Evolutionary conservation across 1,140 invertebrate species (phyloP).

Genomic region (Frieseomelitta varia): DNA sequence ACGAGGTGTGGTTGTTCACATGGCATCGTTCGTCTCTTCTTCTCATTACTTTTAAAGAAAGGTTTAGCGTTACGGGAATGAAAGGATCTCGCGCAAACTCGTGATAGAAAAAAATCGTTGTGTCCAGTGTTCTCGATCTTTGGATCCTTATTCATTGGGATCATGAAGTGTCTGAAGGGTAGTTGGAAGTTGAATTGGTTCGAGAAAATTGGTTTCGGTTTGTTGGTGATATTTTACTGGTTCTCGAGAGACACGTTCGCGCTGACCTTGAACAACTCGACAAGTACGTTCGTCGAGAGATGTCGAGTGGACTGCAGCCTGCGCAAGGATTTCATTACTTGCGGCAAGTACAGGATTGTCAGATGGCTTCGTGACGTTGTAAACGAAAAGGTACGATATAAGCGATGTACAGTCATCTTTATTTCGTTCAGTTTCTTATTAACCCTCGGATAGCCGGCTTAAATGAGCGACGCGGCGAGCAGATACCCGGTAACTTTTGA

Average conservation of each 20-base stretch:
- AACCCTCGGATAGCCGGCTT: no score
- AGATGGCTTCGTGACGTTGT: slow-evolving; percentile 71
- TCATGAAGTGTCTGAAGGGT: slow-evolving; percentile 20
- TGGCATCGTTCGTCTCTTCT: no score
- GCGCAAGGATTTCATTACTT: slow-evolving; percentile 63
- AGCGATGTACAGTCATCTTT: neutral
- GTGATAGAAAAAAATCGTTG: neutral
- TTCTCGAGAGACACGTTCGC: neutral
- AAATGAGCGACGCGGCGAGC: no score
- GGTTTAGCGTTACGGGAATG: neutral
- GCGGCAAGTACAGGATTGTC: slow-evolving; percentile 71
- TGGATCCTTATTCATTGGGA: neutral
- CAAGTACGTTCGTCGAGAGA: slow-evolving; percentile 74
- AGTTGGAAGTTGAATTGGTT: neutral
- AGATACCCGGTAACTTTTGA: no score
- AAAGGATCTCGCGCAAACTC: neutral
- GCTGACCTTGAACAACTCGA: slow-evolving; percentile 45
- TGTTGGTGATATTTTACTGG: slow-evolving; percentile 14
- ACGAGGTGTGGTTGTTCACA: neutral
- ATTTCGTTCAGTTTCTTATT: neutral
- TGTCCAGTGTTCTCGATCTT: neutral
- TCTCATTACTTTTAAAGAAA: neutral
- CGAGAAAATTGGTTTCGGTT: slow-evolving; percentile 10
- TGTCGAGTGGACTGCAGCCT: slow-evolving; percentile 74
- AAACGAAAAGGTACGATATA: slow-evolving; percentile 71